Evolutionary conservation across 1,140 invertebrate genomes (phyloP).

Genomic region (Lordiphosa stackelbergi): DNA sequence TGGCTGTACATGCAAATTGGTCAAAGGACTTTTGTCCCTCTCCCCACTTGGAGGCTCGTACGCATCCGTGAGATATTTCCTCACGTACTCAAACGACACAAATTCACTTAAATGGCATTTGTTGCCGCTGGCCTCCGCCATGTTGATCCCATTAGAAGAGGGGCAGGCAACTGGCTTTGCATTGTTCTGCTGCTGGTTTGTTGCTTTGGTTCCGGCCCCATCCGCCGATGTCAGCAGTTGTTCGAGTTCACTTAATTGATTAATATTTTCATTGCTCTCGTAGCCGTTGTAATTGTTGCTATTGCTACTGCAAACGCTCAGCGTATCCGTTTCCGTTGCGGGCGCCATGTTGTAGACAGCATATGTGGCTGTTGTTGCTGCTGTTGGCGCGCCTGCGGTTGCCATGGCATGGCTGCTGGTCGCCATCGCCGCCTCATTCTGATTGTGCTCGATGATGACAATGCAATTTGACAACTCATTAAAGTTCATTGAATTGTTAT

Average conservation of each 20-base stretch:
- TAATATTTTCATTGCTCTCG: constrained; percentile 47
- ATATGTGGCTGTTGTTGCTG: constrained; percentile 26
- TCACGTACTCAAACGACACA: constrained; percentile 76
- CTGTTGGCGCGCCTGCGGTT: constrained; percentile 4
- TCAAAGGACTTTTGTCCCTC: constrained; percentile 23
- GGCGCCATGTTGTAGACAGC: constrained; percentile 27
- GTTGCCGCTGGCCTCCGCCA: constrained; percentile 9
- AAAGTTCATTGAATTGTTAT: constrained; percentile 77
- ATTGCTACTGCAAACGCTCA: constrained; percentile 54
- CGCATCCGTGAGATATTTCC: constrained; percentile 66
- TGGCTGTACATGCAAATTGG: constrained; percentile 33
- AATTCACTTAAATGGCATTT: constrained; percentile 62
- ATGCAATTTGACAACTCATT: constrained; percentile 77
- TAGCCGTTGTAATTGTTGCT: constrained; percentile 31
- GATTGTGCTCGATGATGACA: constrained; percentile 73
- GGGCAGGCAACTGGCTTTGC: constrained; percentile 12
- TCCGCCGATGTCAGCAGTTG: constrained; percentile 44
- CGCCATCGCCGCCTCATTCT: constrained; percentile 33
- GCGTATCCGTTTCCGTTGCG: constrained; percentile 54
- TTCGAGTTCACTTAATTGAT: constrained; percentile 72
- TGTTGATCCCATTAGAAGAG: constrained; percentile 38
- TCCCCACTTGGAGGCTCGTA: constrained; percentile 32
- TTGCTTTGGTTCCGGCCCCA: neutral
- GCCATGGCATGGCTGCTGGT: constrained; percentile 7
- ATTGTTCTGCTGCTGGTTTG: neutral